Percentiles rank a stretch among this genome's conserved stretches.
These are phyloP conservation scores for Cartodere bifasciata DNA, from an alignment of 2,888 invertebrate species.

Conservation along the genomic window DNA sequence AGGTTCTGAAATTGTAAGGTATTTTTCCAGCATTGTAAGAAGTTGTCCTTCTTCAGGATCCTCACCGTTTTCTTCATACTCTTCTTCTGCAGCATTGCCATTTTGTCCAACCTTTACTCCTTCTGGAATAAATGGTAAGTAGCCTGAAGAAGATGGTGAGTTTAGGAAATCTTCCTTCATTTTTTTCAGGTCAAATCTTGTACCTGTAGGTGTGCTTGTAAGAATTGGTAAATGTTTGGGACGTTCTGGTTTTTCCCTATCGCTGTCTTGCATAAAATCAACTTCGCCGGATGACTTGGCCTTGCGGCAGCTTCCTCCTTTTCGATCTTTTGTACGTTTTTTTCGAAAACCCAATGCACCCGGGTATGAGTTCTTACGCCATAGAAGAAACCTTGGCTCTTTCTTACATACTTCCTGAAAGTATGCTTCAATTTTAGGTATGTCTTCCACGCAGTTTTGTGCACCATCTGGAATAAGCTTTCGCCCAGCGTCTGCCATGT, in stretches of 20 bases:
- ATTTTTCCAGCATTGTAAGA: constrained; percentile 53
- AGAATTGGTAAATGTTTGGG: constrained; percentile 28
- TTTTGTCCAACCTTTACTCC: too few species aligned
- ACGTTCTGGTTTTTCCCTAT: constrained; percentile 35
- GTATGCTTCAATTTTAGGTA: constrained; percentile 70
- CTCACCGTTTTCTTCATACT: constrained; percentile 19
- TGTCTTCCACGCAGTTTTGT: constrained; percentile 59
- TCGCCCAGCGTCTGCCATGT: constrained; percentile 84
- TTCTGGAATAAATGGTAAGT: constrained; percentile 12
- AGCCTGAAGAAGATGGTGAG: constrained; percentile 27
- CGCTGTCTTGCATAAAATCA: constrained; percentile 31
- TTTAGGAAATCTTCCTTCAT: constrained; percentile 55
- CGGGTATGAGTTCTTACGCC: constrained; percentile 75
- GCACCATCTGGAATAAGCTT: constrained; percentile 73
- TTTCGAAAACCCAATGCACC: constrained; percentile 49
- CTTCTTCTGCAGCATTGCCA: constrained; percentile 3
- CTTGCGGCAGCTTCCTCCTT: constrained; percentile 56
- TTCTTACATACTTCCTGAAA: constrained; percentile 71
- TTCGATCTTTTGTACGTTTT: constrained; percentile 43
- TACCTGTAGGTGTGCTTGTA: constrained; percentile 35
- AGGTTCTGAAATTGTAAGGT: constrained; percentile 42
- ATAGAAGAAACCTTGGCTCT: constrained; percentile 66
- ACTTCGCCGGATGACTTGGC: constrained; percentile 55
- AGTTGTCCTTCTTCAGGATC: constrained; percentile 43
- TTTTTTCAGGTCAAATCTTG: constrained; percentile 55